Conservation (phyloP, 2,888 invertebrate genomes). For the Hipparchia semele region DNA sequence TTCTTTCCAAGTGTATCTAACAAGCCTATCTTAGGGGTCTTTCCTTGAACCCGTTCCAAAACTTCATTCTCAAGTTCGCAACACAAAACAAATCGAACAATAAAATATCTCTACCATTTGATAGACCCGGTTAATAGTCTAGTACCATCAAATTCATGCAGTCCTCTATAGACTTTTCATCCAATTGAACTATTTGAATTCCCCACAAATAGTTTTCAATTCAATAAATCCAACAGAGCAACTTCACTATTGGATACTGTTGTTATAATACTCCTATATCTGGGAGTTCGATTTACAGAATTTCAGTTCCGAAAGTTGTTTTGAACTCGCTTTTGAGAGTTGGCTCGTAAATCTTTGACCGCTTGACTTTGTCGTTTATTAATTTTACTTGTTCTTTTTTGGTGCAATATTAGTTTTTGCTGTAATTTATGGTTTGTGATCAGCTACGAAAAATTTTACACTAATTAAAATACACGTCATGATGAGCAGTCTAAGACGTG, state of each 20-base stretch:
- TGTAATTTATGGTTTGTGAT: slow-evolving; percentile 17
- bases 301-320: slow-evolving; percentile 29
- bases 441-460: neutral
- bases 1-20: too few relatives aligned
- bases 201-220: slow-evolving; percentile 46
- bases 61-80: too few relatives aligned
- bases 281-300: slow-evolving; percentile 30
- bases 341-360: slow-evolving; percentile 36
- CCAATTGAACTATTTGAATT: slow-evolving; percentile 40
- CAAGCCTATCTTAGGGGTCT: too few relatives aligned
- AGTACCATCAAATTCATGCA: slow-evolving; percentile 18
- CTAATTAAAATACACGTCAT: neutral
- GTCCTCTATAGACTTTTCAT: slow-evolving; percentile 31
- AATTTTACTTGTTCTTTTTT: slow-evolving; percentile 32
- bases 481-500: neutral
- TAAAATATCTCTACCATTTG: slow-evolving; percentile 11
- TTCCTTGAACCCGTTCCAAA: too few relatives aligned
- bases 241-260: slow-evolving; percentile 45
- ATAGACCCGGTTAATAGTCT: neutral
- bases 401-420: slow-evolving; percentile 12
- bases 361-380: slow-evolving; percentile 34
- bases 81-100: neutral
- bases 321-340: slow-evolving; percentile 33
- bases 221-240: slow-evolving; percentile 44
- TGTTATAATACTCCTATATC: slow-evolving; percentile 35